phyloP scores from a whole-genome alignment of 2,888 invertebrate species.

The Apodemia zela region DNA sequence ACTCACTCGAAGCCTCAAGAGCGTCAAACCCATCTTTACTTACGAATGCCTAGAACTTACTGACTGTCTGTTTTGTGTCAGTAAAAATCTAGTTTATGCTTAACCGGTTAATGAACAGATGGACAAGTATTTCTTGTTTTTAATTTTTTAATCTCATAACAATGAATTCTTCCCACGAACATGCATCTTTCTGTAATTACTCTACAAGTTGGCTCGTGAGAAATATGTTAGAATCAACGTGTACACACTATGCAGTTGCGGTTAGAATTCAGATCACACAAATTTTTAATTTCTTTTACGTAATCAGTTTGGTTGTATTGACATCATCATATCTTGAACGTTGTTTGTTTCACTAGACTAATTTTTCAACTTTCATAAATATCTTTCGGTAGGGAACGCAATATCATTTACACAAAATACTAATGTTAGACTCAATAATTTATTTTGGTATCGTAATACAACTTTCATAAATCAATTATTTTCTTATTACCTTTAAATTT shows the following conservation, averaged over 20 bases:
- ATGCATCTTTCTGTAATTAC: slow-evolving; percentile 4
- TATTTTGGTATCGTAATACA: too few relatives aligned
- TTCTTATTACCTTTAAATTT: too few relatives aligned
- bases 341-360: neutral
- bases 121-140: slow-evolving; percentile 34
- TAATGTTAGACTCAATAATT: too few relatives aligned
- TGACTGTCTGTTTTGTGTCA: slow-evolving; percentile 21
- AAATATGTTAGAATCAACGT: neutral
- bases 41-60: slow-evolving; percentile 24
- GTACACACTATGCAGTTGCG: neutral
- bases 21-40: slow-evolving; percentile 52
- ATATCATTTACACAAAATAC: too few relatives aligned
- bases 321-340: too few relatives aligned
- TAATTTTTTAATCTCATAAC: slow-evolving; percentile 37
- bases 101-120: slow-evolving; percentile 48
- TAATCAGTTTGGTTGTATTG: neutral
- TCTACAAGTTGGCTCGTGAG: neutral
- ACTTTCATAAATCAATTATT: too few relatives aligned
- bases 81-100: slow-evolving; percentile 34
- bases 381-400: too few relatives aligned
- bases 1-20: slow-evolving; percentile 51
- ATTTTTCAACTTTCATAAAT: too few relatives aligned
- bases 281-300: neutral
- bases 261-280: neutral
- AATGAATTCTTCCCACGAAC: slow-evolving; percentile 37